phyloP scores from a whole-genome alignment of 2,113 vertebrate genomes.

The Cheilinus undulatus region DNA sequence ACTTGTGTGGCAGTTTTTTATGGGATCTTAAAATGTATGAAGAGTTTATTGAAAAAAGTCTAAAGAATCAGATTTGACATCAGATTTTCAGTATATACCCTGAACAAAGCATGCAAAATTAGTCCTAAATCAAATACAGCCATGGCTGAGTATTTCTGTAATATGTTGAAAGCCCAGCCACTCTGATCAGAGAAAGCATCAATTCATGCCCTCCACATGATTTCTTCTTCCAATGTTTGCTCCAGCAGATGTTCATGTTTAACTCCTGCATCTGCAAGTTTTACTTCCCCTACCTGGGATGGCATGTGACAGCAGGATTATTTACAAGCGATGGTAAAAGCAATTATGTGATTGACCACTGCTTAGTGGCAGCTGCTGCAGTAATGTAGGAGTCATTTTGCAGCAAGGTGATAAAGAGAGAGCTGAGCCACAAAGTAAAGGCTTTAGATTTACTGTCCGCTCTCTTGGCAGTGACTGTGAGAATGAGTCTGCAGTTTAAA shows the following conservation, averaged over 20 bases:
- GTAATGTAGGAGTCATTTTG: constrained; percentile 55
- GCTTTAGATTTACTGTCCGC: constrained; percentile 33
- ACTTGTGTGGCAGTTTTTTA: no score
- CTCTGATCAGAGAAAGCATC: no score
- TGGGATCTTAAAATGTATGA: no score
- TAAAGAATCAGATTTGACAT: no score
- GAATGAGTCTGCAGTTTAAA: constrained; percentile 35
- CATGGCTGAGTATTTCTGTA: not conserved
- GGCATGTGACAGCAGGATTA: constrained; percentile 39
- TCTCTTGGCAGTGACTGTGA: constrained; percentile 17
- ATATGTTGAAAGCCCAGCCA: not conserved
- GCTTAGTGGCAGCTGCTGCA: constrained; percentile 47
- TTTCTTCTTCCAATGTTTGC: not conserved
- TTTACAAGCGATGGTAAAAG: constrained; percentile 59
- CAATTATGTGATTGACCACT: constrained; percentile 64
- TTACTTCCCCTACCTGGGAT: constrained; percentile 46
- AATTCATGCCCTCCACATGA: no score
- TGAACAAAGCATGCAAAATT: not conserved
- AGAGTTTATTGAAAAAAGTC: no score
- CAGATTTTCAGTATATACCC: no score
- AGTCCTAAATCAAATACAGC: not conserved
- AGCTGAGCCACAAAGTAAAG: constrained; percentile 40
- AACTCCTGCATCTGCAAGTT: constrained; percentile 19
- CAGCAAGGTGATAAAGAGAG: constrained; percentile 37
- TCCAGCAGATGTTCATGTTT: constrained; percentile 2